Evolutionary conservation across 2,888 invertebrate species (phyloP).

Genomic region (Oscheius onirici): DNA sequence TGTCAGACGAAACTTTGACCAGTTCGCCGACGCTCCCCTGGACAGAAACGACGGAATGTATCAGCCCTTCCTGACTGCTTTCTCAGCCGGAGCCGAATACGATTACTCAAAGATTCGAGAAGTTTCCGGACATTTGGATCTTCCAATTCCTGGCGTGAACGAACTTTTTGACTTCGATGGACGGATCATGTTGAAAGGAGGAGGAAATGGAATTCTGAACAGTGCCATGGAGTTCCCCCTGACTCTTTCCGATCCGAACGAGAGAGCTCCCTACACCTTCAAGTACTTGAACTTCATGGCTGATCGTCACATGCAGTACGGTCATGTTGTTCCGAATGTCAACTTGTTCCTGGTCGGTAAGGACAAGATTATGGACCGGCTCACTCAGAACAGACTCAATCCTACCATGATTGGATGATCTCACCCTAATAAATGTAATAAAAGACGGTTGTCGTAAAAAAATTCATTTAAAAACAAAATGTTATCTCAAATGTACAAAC

Average conservation of each 20-base stretch:
- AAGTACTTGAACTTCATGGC: slow-evolving; percentile 68
- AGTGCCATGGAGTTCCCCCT: slow-evolving; percentile 64
- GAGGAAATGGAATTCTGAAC: slow-evolving; percentile 64
- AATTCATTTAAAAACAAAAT: slow-evolving; percentile 5
- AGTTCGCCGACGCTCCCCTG: slow-evolving; percentile 60
- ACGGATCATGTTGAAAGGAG: slow-evolving; percentile 59
- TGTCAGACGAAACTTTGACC: slow-evolving; percentile 61
- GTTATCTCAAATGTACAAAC: slow-evolving; percentile 17
- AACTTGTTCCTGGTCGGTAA: slow-evolving; percentile 60
- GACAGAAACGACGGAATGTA: slow-evolving; percentile 52
- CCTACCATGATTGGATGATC: slow-evolving; percentile 63
- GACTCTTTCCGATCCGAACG: slow-evolving; percentile 62
- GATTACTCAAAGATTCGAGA: slow-evolving; percentile 61
- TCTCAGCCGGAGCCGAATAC: slow-evolving; percentile 59
- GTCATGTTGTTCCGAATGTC: slow-evolving; percentile 61
- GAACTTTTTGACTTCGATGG: slow-evolving; percentile 66
- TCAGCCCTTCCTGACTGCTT: slow-evolving; percentile 56
- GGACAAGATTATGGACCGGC: slow-evolving; percentile 61
- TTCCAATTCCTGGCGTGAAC: slow-evolving; percentile 62
- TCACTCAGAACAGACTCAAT: slow-evolving; percentile 59
- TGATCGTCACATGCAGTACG: slow-evolving; percentile 62
- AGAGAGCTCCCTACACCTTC: slow-evolving; percentile 63
- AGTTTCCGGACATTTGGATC: slow-evolving; percentile 58
- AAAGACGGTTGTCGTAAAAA: too few relatives aligned
- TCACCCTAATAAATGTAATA: slow-evolving; percentile 15